Conservation (phyloP, 1,140 invertebrate genomes). For the Leptestheria dahalacensis region DNA sequence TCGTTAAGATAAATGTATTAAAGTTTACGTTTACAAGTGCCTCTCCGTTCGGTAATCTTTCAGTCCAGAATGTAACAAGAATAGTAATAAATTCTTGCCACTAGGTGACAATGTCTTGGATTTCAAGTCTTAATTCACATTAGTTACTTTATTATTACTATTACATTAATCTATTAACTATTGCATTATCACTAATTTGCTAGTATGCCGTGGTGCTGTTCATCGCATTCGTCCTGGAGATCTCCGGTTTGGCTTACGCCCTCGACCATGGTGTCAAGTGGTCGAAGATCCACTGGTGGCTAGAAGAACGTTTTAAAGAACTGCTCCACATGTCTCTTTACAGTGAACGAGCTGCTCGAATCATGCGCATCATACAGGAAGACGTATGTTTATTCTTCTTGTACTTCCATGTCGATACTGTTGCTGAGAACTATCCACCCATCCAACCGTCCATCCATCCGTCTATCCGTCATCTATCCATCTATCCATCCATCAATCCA, state of each 20-base stretch:
- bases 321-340: conserved; percentile 55
- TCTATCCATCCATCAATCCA: no score
- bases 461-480: no score
- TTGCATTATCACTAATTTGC: conserved; percentile 20
- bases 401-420: no score
- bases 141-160: not conserved
- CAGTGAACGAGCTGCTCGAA: conserved; percentile 35
- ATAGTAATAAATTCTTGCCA: not conserved
- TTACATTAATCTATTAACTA: no score
- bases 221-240: conserved; percentile 48
- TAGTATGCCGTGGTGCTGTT: conserved; percentile 54
- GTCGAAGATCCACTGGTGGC: conserved; percentile 55
- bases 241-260: conserved; percentile 57
- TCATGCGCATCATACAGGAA: conserved; percentile 65
- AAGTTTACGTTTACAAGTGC: no score
- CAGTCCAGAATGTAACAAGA: no score
- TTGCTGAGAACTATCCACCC: no score
- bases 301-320: conserved; percentile 45
- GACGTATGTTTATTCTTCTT: no score
- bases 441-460: no score
- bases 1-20: no score
- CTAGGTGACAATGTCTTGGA: not conserved
- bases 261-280: conserved; percentile 60
- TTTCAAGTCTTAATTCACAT: not conserved
- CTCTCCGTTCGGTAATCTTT: no score